A percentile compares a stretch with the other conserved stretches of the same genome.
Conservation (phyloP, 2,113 vertebrate genomes). For the Tetrao urogallus region DNA sequence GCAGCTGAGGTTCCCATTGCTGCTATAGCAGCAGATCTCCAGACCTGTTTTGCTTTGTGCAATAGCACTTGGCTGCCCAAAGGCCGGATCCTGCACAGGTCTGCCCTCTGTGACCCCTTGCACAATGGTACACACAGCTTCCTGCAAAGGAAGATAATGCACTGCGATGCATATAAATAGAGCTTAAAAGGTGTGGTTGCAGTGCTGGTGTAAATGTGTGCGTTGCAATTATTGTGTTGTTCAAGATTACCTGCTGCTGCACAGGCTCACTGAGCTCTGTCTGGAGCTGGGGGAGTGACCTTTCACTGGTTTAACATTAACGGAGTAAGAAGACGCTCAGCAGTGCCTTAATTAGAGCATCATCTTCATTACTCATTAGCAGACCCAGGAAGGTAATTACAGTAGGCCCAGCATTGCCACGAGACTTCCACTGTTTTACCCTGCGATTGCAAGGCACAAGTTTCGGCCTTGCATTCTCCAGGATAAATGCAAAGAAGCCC, state of each 20-base stretch:
- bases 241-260: neutral
- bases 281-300: conserved; percentile 44
- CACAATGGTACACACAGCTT: rapidly evolving
- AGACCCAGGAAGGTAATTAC: neutral
- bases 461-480: rapidly evolving
- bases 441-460: rapidly evolving
- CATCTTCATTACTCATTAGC: neutral
- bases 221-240: neutral
- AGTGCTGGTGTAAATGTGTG: too few species aligned
- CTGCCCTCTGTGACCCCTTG: neutral
- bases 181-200: neutral
- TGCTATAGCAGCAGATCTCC: neutral
- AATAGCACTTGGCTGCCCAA: rapidly evolving
- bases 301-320: conserved; percentile 56
- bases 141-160: neutral
- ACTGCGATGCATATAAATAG: too few species aligned
- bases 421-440: rapidly evolving
- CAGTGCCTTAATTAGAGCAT: conserved; percentile 29
- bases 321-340: neutral
- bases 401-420: rapidly evolving
- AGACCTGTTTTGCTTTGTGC: neutral
- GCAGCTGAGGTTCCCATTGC: rapidly evolving
- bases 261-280: neutral
- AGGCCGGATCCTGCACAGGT: neutral
- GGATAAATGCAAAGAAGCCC: too few species aligned